Evolutionary conservation across 2,113 vertebrate species (phyloP), one percentile per base, ranked within the genome.

Genomic region (Cavia aperea): DNA sequence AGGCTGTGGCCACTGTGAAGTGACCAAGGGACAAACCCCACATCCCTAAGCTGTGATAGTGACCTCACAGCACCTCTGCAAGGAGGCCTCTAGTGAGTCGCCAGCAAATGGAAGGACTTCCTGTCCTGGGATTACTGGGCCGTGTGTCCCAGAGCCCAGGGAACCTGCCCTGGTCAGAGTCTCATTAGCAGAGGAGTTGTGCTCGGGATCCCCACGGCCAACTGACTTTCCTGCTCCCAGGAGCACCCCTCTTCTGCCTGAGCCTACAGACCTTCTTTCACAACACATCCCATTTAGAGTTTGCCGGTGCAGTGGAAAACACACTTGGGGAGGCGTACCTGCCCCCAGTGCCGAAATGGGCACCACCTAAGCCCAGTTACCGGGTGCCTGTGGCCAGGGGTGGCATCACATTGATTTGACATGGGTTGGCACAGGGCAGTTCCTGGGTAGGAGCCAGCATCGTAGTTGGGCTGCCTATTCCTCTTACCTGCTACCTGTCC

Each of bases 401-500:
- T 15, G 12, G 36, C 49, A 19, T 14, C 58, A 68, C 10, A 39
- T 3, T 29, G 31, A 33, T 65, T 18, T 33, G 7, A 11, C 24
- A 23, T 0, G 1, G 12, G 4, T 54, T 19, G 26, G 29, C 14
- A 23, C 26, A 46, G 66, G 83, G 16, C 65, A 23, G 43, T 26
- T 66, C 46, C 43, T 65, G 46, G 26, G 23, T 43, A 16, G 33
- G 16, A 58, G 16, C 46, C 1, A 3, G 65, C 58, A 23, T 23
- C 36, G 26, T 2, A 4, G 36, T 56, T 26, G 36, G 65, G 46
- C 65, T 13, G 0, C 4, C 31, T 24, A 5, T 14, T 8, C 56
- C 49, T 60, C 19, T 6, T 21, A 24, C 49, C 58, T 51, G 49
- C 49, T 11, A 4, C n/a, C 1, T 24, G 4, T n/a, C 8, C 8